phyloP scores from a whole-genome alignment of 1,140 invertebrate genomes.

The Periplaneta americana region DNA sequence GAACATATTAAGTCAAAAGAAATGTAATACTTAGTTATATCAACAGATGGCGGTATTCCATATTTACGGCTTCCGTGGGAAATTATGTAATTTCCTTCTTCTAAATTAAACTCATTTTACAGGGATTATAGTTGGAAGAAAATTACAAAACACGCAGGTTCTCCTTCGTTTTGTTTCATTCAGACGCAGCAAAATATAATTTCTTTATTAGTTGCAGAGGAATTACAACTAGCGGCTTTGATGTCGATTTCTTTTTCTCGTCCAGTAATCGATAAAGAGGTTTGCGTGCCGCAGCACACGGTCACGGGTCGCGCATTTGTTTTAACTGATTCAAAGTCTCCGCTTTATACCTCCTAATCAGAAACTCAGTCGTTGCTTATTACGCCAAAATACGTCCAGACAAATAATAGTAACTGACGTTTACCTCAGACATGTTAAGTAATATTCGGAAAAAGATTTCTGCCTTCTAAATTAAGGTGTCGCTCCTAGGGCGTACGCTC shows the following conservation, averaged over 20 bases:
- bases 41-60: background rate
- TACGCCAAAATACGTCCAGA: background rate
- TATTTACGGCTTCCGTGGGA: background rate
- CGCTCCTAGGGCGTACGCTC: too few relatives aligned
- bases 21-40: background rate
- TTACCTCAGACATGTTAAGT: background rate
- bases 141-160: background rate
- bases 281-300: background rate
- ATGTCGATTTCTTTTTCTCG: background rate
- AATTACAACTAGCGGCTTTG: background rate
- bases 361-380: background rate
- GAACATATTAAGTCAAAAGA: background rate
- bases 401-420: background rate
- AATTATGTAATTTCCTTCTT: background rate
- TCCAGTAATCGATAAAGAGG: background rate
- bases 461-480: background rate
- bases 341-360: background rate
- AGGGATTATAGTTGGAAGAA: background rate
- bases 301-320: background rate
- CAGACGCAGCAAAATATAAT: background rate
- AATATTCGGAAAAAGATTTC: background rate
- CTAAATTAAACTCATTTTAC: background rate
- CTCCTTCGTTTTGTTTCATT: background rate
- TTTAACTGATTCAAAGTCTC: background rate
- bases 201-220: background rate